Evolutionary conservation across 2,888 invertebrate species (phyloP).

Genomic region (Strigamia crassipes): DNA sequence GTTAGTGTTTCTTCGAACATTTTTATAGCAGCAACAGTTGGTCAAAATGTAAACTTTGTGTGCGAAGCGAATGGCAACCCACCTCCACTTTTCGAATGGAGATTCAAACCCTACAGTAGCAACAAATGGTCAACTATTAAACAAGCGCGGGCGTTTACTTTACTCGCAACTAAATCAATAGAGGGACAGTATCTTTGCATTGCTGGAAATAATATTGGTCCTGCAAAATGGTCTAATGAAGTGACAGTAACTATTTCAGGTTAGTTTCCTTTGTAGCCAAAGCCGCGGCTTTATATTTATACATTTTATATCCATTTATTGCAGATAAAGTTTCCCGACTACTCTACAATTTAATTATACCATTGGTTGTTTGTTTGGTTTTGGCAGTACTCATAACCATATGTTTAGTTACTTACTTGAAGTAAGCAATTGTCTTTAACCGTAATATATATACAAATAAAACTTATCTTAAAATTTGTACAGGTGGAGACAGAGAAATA

Average conservation of each 20-base stretch:
- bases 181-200: conserved; percentile 11
- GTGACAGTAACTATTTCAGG: neutral
- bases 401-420: neutral
- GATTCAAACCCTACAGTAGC: neutral
- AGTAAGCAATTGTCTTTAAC: no score
- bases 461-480: neutral
- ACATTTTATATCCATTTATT: neutral
- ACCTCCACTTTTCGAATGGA: neutral
- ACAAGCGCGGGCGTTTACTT: neutral
- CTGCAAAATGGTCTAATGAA: neutral
- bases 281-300: no score
- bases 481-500: neutral
- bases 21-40: neutral
- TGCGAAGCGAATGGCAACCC: neutral
- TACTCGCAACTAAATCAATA: neutral
- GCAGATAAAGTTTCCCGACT: neutral
- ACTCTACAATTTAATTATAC: neutral
- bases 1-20: neutral
- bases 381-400: neutral
- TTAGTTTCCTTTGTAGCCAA: neutral
- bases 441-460: neutral
- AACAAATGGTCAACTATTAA: neutral
- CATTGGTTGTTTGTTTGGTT: neutral
- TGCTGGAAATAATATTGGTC: neutral
- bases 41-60: neutral